A percentile compares a stretch with the other conserved stretches of the same genome.
Evolutionary conservation across 1,140 invertebrate genomes (phyloP).

Genomic region (Papilio glaucus): DNA sequence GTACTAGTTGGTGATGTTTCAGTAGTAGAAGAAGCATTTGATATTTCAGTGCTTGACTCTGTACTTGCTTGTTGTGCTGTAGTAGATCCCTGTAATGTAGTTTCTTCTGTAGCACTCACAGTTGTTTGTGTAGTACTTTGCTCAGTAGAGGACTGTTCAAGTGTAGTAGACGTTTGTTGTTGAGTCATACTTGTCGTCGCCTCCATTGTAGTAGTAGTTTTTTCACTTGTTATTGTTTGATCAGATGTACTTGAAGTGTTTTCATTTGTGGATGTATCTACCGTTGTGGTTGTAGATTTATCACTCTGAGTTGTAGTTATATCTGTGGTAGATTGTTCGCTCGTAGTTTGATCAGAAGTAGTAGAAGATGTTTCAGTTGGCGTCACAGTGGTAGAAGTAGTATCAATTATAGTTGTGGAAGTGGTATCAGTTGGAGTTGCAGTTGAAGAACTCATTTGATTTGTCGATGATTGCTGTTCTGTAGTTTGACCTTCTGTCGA

Average conservation of each 20-base stretch:
- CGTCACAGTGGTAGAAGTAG: slow-evolving; percentile 44
- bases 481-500: slow-evolving; percentile 47
- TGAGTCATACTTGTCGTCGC: slow-evolving; percentile 38
- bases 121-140: slow-evolving; percentile 48
- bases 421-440: slow-evolving; percentile 44
- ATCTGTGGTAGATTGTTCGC: slow-evolving; percentile 44
- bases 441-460: slow-evolving; percentile 38
- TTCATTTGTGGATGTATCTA: slow-evolving; percentile 42
- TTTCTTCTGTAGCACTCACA: slow-evolving; percentile 50
- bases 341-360: slow-evolving; percentile 49
- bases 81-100: slow-evolving; percentile 51
- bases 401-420: slow-evolving; percentile 37
- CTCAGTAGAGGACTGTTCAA: slow-evolving; percentile 44
- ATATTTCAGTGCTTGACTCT: slow-evolving; percentile 47
- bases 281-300: slow-evolving; percentile 34
- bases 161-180: slow-evolving; percentile 44
- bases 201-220: slow-evolving; percentile 36
- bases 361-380: slow-evolving; percentile 42
- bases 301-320: slow-evolving; percentile 41
- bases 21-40: slow-evolving; percentile 49
- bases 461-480: slow-evolving; percentile 48
- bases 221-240: slow-evolving; percentile 41
- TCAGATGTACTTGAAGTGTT: slow-evolving; percentile 39
- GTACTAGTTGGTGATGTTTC: slow-evolving; percentile 48
- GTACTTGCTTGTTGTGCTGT: slow-evolving; percentile 49